These are phyloP conservation scores for Aphidius colemani DNA, from an alignment of 2,888 invertebrate genomes.

Conservation along the genomic window DNA sequence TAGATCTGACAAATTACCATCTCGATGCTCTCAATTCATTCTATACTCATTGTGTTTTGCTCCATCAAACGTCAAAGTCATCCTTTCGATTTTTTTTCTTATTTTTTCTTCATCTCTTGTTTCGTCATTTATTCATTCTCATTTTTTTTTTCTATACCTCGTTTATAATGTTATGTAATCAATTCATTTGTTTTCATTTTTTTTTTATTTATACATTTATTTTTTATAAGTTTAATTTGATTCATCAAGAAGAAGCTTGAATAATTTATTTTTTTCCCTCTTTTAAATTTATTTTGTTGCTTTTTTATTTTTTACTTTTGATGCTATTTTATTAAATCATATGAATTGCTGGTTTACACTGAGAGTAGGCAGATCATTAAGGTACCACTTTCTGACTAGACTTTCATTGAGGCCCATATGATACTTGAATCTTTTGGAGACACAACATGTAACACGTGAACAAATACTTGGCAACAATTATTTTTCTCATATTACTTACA, in stretches of 20 bases:
- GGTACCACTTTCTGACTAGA: slow-evolving; percentile 31
- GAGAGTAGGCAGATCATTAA: slow-evolving; percentile 40
- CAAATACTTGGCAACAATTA: neutral
- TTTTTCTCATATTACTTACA: neutral
- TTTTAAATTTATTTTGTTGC: no score
- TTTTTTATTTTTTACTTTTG: neutral
- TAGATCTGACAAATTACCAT: slow-evolving; percentile 17
- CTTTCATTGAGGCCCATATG: slow-evolving; percentile 33
- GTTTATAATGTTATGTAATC: neutral
- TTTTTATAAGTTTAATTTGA: no score
- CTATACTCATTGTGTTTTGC: neutral
- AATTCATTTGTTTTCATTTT: slow-evolving; percentile 10
- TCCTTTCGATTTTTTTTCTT: neutral
- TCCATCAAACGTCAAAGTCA: neutral
- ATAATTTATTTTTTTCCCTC: neutral
- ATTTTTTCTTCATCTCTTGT: slow-evolving; percentile 4
- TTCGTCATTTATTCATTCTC: neutral
- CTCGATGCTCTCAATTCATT: slow-evolving; percentile 13
- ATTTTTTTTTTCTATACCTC: neutral
- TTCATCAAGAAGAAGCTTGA: neutral
- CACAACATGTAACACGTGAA: slow-evolving; percentile 5
- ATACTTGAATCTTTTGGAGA: slow-evolving; percentile 21
- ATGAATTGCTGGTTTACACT: slow-evolving; percentile 28
- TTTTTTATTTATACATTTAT: no score
- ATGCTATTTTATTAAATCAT: slow-evolving; percentile 26